A percentile compares a stretch with the other conserved stretches of the same genome.
Conservation (phyloP, 2,113 vertebrate genomes). For the Peromyscus polionotus region DNA sequence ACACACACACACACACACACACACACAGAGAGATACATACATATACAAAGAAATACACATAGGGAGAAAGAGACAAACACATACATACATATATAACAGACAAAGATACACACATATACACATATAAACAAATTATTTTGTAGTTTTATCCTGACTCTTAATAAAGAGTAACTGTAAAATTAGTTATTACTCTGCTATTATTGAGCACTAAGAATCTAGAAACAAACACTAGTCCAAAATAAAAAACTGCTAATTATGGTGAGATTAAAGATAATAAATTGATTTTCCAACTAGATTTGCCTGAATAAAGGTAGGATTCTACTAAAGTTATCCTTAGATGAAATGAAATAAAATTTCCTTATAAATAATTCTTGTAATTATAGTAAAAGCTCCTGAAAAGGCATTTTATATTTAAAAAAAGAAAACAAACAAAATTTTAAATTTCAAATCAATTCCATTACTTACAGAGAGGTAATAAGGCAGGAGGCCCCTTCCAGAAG, state of each 20-base stretch:
- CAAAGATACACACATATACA: background rate
- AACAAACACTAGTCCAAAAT: background rate
- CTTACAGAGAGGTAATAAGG: background rate
- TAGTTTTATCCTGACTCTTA: background rate
- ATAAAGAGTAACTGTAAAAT: background rate
- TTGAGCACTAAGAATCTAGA: background rate
- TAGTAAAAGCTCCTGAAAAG: background rate
- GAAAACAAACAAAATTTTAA: background rate
- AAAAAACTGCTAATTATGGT: background rate
- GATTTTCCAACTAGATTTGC: background rate
- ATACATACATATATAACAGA: background rate
- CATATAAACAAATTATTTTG: background rate
- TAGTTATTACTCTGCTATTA: background rate
- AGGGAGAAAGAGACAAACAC: background rate
- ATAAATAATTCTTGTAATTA: background rate
- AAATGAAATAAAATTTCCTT: background rate
- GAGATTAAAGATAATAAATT: background rate
- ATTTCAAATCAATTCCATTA: background rate
- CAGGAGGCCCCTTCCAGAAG: background rate
- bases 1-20: background rate
- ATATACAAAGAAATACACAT: background rate
- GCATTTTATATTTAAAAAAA: conserved; percentile 26
- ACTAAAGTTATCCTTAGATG: background rate
- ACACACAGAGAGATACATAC: background rate
- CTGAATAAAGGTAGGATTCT: background rate